Evolutionary conservation across 2,797 vertebrate genomes (phyloP).

Genomic region (Rousettus madagascariensis): DNA sequence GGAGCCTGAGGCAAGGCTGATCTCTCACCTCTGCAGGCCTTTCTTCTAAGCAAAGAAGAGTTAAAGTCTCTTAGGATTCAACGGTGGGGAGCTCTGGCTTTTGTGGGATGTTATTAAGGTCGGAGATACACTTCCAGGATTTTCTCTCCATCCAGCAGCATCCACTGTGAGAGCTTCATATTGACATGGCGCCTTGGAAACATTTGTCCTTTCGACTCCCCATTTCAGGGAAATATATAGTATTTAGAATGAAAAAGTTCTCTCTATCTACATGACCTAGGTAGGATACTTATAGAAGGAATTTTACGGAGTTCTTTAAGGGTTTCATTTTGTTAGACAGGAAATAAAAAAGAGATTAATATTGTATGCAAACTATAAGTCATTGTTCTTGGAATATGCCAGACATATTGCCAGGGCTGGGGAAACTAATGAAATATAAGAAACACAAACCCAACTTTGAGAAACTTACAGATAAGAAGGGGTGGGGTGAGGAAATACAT

Average conservation of each 20-base stretch:
- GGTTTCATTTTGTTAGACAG: slow-evolving; percentile 15
- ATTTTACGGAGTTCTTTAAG: neutral
- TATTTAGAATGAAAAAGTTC: neutral
- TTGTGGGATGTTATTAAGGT: neutral
- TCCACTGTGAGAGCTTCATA: neutral
- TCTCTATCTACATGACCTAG: neutral
- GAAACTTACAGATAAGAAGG: neutral
- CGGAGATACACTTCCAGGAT: neutral
- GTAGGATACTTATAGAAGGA: neutral
- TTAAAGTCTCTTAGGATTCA: neutral
- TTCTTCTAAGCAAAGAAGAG: neutral
- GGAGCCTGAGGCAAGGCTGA: neutral
- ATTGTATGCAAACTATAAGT: neutral
- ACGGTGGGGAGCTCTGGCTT: neutral
- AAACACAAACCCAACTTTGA: neutral
- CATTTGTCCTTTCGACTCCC: neutral
- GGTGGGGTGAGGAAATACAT: neutral
- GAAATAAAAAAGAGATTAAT: neutral
- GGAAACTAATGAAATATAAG: neutral
- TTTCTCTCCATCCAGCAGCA: neutral
- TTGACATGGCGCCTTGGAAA: neutral
- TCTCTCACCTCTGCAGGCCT: neutral
- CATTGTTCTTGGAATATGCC: neutral
- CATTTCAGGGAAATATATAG: neutral
- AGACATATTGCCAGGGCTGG: neutral